Conservation (phyloP, 2,797 vertebrate species). For the Furcifer pardalis region DNA sequence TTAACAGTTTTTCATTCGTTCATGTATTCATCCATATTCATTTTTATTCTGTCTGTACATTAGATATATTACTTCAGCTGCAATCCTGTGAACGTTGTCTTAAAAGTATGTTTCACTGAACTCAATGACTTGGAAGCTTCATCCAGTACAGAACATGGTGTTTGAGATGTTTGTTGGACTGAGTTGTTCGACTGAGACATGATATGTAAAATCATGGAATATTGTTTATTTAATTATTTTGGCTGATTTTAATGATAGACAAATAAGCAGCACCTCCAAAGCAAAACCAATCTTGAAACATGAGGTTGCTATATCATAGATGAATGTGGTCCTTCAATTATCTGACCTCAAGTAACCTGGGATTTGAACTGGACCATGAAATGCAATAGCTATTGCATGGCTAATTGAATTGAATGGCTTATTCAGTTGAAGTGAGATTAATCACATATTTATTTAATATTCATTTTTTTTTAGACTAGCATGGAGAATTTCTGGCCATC, state of each 20-base stretch:
- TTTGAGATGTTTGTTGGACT: too few relatives aligned
- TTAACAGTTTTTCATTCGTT: conserved; percentile 13
- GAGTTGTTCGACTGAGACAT: too few relatives aligned
- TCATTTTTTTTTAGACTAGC: too few relatives aligned
- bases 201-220: neutral
- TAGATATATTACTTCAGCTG: neutral
- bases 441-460: too few relatives aligned
- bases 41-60: neutral
- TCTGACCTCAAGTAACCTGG: neutral
- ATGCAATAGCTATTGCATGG: too few relatives aligned
- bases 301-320: neutral
- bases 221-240: neutral
- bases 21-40: conserved; percentile 7
- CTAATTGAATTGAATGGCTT: neutral
- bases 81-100: neutral
- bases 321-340: neutral
- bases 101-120: neutral
- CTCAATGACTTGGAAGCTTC: too few relatives aligned
- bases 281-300: neutral
- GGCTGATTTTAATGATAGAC: neutral
- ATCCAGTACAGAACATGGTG: too few relatives aligned
- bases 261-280: neutral
- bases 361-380: too few relatives aligned
- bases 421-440: too few relatives aligned
- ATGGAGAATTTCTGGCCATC: too few relatives aligned